A percentile compares a stretch with the other conserved stretches of the same genome.
phyloP scores from a whole-genome alignment of 1,140 invertebrate species.

The Neodiprion lecontei region DNA sequence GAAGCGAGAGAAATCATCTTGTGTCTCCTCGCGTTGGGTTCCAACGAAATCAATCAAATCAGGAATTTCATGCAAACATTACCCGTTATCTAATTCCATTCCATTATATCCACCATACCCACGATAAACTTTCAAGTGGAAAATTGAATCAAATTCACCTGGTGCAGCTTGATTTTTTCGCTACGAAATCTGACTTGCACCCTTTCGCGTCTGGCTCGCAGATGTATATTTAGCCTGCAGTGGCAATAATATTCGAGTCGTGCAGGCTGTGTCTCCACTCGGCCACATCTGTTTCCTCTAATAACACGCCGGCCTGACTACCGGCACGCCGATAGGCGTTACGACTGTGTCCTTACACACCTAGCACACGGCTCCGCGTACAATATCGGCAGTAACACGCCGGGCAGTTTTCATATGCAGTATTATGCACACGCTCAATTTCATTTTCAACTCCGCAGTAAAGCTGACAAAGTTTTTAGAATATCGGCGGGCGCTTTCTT shows the following conservation, averaged over 20 bases:
- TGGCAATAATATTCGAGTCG: conserved; percentile 7
- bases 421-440: no score
- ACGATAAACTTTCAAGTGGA: no score
- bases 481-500: no score
- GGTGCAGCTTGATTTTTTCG: background rate
- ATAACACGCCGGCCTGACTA: background rate
- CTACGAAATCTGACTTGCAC: background rate
- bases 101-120: no score
- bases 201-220: background rate
- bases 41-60: background rate
- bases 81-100: background rate
- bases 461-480: no score
- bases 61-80: no score
- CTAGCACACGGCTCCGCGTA: conserved; percentile 1
- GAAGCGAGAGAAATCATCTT: background rate
- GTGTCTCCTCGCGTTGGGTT: background rate
- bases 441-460: no score
- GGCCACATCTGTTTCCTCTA: background rate
- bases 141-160: no score
- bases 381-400: background rate
- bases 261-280: conserved; percentile 6
- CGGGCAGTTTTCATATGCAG: background rate
- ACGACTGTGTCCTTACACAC: conserved; percentile 4
- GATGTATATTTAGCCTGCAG: conserved; percentile 2
- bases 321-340: background rate